These are phyloP conservation scores for Myoxocephalus aenaeus DNA, from an alignment of 2,797 vertebrate genomes.

Conservation along the genomic window DNA sequence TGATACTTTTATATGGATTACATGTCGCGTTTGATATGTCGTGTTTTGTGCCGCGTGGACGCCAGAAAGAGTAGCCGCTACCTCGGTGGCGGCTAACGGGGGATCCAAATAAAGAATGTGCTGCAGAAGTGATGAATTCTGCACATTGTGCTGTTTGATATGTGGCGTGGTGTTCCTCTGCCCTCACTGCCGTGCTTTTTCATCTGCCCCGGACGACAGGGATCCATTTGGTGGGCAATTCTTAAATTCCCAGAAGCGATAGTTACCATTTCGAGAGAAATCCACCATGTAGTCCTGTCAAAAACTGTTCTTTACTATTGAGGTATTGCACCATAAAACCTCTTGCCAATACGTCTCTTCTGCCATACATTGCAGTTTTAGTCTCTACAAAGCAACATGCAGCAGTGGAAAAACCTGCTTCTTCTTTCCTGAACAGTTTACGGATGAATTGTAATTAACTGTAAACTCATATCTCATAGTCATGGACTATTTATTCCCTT, in stretches of 20 bases:
- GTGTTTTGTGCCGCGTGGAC: not conserved
- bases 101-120: not conserved
- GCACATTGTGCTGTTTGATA: conserved; percentile 27
- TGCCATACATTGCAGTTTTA: conserved; percentile 25
- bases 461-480: not conserved
- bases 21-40: not conserved
- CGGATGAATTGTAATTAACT: not conserved
- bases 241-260: conserved; percentile 41
- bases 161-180: conserved; percentile 23
- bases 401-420: not conserved
- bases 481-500: not conserved
- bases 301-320: conserved; percentile 20
- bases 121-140: conserved; percentile 35
- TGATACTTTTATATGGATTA: not conserved
- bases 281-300: conserved; percentile 42
- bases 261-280: conserved; percentile 47
- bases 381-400: not conserved
- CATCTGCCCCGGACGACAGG: conserved; percentile 25
- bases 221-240: conserved; percentile 51
- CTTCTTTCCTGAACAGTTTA: not conserved
- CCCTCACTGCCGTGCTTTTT: conserved; percentile 10
- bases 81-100: not conserved
- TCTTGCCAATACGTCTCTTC: conserved; percentile 20
- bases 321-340: conserved; percentile 50
- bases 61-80: not conserved